Base-by-base conservation (phyloP, 2,797 vertebrate species). In the Cichlasoma orientale region DNA sequence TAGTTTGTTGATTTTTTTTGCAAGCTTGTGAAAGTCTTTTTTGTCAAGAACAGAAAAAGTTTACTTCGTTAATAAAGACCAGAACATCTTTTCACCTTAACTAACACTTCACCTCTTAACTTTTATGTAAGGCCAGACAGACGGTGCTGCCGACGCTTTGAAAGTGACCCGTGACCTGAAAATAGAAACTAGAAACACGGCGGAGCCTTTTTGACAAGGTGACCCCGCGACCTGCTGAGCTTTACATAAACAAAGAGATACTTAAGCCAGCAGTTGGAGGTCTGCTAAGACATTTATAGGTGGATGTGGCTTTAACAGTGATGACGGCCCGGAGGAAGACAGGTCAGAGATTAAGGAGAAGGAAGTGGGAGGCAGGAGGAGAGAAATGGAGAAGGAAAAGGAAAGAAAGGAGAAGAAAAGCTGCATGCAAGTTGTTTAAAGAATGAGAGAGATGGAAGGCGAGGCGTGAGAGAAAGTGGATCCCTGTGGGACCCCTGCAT, bases 401-500 rank as follows among this genome's bases (percentile, higher is more conserved):
- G 5, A 80, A 16, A 50, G 38, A 25, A 59, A 36, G 11, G 25
- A 74, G 7, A 56, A 33, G 53, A n/a, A 59, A 14, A 23, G 2
- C 10, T 7, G 9, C 7, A 50, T 55, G 58, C 36, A 10, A 31
- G 6, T 18, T 13, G 2, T 21, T 29, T 58, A 31, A n/a, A 52
- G 36, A 68, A 59, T 14, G 18, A 59, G 70, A 70, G 57, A 10
- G 58, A 41, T 25, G 19, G 59, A 58, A 59, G 56, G 50, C 21
- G 47, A 86, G 68, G 75, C 55, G 82, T 91, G 87, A 90, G 92
- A 93, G 92, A 92, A 93, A 93, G 92, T 90, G 80, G 14, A 36
- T 74, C 50, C 63, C 36, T 18, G 33, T 84, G 75, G 80, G 71
- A 89, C 47, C 44, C 16, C 50, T 41, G 77, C 85, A 87, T 92